Conservation (phyloP, 2,113 vertebrate species). For the Terrapene triunguis region DNA sequence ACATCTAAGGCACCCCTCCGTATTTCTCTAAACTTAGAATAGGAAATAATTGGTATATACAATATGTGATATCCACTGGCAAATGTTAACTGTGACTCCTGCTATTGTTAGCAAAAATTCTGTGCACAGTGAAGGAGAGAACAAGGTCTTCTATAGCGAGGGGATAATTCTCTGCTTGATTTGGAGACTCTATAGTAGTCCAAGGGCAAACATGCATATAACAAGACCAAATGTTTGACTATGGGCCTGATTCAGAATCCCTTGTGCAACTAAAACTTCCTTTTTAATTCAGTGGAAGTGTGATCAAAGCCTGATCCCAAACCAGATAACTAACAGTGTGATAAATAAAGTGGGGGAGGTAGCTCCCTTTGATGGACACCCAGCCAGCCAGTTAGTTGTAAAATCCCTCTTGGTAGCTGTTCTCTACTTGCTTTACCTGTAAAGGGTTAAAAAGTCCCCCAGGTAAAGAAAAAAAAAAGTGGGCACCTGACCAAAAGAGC, state of each 20-base stretch:
- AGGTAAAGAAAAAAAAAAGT: no score
- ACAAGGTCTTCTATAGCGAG: neutral
- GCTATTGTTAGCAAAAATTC: neutral
- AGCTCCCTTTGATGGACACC: no score
- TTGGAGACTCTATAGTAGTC: neutral
- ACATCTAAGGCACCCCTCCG: rapidly evolving
- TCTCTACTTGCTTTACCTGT: no score
- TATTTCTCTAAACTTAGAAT: neutral
- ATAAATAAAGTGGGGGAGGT: neutral
- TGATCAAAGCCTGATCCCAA: neutral
- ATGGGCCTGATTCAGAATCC: neutral
- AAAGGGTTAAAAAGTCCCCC: no score
- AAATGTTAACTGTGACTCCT: neutral
- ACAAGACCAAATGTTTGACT: neutral
- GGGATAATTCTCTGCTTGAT: neutral
- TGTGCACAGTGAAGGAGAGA: neutral
- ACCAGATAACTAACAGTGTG: neutral
- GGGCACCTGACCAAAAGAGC: no score
- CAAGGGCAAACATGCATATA: neutral
- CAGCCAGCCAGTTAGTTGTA: no score
- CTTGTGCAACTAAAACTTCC: neutral
- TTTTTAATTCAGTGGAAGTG: neutral
- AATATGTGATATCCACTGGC: neutral
- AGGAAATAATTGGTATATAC: neutral
- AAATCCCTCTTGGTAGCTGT: no score